A percentile compares a stretch with the other conserved stretches of the same genome.
These are phyloP conservation scores for Girardinichthys multiradiatus DNA, from an alignment of 2,113 vertebrate species.

Conservation along the genomic window DNA sequence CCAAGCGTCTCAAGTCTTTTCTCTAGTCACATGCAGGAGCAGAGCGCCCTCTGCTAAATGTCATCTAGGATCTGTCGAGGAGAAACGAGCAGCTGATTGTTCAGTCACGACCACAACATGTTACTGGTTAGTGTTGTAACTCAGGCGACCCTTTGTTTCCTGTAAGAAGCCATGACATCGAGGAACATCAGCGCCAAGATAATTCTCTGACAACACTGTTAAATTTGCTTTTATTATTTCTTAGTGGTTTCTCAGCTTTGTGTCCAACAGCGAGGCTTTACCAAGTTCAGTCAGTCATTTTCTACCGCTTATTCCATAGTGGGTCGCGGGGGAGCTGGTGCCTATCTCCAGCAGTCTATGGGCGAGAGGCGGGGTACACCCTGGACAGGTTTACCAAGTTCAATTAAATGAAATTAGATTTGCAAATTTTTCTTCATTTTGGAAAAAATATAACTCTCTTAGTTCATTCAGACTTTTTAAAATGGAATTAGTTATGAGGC, in stretches of 20 bases:
- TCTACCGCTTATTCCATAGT: too few species aligned
- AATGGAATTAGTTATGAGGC: too few species aligned
- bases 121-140: not conserved
- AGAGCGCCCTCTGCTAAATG: conserved; percentile 33
- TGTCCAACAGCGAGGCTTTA: not conserved
- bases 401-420: too few species aligned
- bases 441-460: too few species aligned
- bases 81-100: conserved; percentile 32
- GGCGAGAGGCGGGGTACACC: too few species aligned
- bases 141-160: not conserved
- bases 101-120: conserved; percentile 12
- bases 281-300: not conserved
- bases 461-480: too few species aligned
- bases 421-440: too few species aligned
- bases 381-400: too few species aligned
- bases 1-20: not conserved
- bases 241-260: not conserved
- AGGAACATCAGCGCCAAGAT: not conserved
- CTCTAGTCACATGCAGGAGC: not conserved
- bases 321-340: too few species aligned
- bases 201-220: not conserved
- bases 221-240: not conserved
- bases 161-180: not conserved
- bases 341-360: too few species aligned
- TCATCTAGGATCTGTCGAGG: conserved; percentile 29